A percentile compares a stretch with the other conserved stretches of the same genome.
These are phyloP conservation scores for Hippocampus abdominalis DNA, from an alignment of 2,113 vertebrate genomes.

Conservation along the genomic window DNA sequence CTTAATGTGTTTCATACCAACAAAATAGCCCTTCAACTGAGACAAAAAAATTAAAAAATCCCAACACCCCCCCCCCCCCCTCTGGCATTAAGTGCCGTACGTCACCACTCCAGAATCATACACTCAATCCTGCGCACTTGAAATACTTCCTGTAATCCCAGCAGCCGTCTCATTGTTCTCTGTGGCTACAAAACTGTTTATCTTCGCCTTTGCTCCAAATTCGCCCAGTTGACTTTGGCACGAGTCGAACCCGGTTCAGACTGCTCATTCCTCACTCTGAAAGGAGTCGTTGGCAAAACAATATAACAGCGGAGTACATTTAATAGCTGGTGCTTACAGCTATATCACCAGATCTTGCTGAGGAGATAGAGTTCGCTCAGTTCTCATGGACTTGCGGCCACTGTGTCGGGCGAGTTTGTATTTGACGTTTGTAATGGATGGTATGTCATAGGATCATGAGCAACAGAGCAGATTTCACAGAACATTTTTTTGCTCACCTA, in stretches of 20 bases:
- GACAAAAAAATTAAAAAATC: background rate
- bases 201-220: slow-evolving; percentile 11
- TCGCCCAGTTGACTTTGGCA: slow-evolving; percentile 7
- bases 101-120: slow-evolving; percentile 14
- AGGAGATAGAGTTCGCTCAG: background rate
- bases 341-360: background rate
- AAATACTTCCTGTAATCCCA: slow-evolving; percentile 9
- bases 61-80: background rate
- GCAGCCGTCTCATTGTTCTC: slow-evolving; percentile 12
- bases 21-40: background rate
- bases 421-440: background rate
- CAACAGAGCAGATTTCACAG: background rate
- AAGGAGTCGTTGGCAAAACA: slow-evolving; percentile 11
- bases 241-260: background rate
- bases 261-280: slow-evolving; percentile 9
- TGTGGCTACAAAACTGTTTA: slow-evolving; percentile 6
- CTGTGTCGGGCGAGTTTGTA: background rate
- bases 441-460: background rate
- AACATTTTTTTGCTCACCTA: background rate
- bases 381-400: background rate
- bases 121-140: slow-evolving; percentile 3
- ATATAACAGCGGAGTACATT: slow-evolving; percentile 6
- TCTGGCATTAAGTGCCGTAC: slow-evolving; percentile 5
- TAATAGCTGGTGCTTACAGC: slow-evolving; percentile 6
- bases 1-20: background rate